Conservation (phyloP, 2,113 vertebrate species). For the Haliaeetus leucogaster region DNA sequence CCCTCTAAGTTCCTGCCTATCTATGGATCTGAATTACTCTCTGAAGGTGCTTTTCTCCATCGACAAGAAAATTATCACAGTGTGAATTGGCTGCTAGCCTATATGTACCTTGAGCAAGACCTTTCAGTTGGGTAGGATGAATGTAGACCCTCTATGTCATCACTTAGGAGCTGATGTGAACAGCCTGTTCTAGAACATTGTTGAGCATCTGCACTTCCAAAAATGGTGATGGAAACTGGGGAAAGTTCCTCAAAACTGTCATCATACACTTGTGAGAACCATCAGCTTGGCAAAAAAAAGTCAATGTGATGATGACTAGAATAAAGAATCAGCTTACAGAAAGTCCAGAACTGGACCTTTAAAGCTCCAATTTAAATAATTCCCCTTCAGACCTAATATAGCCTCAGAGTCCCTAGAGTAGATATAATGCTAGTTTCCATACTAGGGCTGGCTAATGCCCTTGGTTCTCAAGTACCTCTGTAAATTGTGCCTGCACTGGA, state of each 20-base stretch:
- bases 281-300: background rate
- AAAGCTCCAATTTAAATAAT: background rate
- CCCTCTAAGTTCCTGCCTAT: background rate
- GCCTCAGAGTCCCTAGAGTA: background rate
- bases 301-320: background rate
- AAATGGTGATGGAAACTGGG: background rate
- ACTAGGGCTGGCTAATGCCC: background rate
- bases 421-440: background rate
- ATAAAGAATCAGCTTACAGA: background rate
- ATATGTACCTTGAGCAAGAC: background rate
- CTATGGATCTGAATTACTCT: background rate
- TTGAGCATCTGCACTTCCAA: background rate
- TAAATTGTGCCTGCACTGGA: background rate
- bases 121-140: background rate
- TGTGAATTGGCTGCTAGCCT: background rate
- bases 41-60: background rate
- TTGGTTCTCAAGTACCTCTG: background rate
- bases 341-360: background rate
- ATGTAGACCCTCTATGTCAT: background rate
- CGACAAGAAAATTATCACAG: background rate
- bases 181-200: background rate
- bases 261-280: background rate
- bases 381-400: background rate
- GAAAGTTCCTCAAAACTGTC: background rate
- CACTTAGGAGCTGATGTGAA: background rate